Conservation (phyloP, 2,113 vertebrate genomes). For the Mystacornis crossleyi region DNA sequence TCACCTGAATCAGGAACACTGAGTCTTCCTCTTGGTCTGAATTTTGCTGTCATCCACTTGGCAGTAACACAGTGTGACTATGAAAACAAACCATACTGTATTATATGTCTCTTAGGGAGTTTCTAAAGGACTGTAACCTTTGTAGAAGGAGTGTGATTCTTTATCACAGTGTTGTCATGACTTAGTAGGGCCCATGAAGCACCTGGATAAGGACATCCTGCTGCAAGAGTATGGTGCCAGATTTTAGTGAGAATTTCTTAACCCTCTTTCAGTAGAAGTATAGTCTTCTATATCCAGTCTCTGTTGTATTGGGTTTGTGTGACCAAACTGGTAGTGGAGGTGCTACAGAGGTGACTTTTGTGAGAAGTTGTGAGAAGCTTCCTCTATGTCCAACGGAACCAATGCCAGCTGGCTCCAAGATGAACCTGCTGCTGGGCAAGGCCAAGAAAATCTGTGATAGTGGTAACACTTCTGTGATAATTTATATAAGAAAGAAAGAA, state of each 20-base stretch:
- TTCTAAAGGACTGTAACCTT: background rate
- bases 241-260: background rate
- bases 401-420: background rate
- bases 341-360: background rate
- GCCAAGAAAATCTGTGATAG: too few species aligned
- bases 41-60: background rate
- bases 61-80: background rate
- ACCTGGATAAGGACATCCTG: background rate
- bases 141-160: background rate
- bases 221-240: background rate
- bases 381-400: background rate
- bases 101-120: background rate
- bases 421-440: background rate
- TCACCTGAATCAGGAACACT: fast-evolving
- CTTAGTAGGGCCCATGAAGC: background rate
- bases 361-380: background rate
- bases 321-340: background rate
- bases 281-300: background rate
- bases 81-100: background rate
- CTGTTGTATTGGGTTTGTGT: background rate
- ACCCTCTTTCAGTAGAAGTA: background rate
- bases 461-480: background rate
- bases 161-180: background rate
- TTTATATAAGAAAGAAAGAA: background rate
- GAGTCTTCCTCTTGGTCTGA: background rate